A percentile compares a stretch with the other conserved stretches of the same genome.
phyloP scores from a whole-genome alignment of 2,888 invertebrate genomes.

The Cryptocephalus primarius region DNA sequence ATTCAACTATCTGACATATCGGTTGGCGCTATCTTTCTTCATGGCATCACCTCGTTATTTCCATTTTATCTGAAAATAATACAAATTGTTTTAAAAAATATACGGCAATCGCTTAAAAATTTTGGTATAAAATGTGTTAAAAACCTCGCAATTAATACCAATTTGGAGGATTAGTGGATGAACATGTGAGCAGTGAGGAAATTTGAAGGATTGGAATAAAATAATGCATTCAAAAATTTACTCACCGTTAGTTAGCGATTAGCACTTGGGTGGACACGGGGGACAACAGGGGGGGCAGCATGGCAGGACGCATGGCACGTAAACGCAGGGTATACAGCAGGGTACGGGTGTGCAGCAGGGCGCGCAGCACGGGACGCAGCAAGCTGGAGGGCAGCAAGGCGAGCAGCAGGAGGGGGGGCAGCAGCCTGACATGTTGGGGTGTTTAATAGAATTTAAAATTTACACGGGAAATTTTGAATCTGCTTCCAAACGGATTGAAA shows the following conservation, averaged over 20 bases:
- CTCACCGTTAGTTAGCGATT: no score
- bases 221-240: no score
- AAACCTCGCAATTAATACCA: no score
- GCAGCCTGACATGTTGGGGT: constrained; percentile 11
- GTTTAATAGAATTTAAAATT: not conserved
- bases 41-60: no score
- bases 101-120: no score
- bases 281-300: constrained; percentile 10
- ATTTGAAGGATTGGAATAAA: not conserved
- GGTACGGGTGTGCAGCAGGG: constrained; percentile 5
- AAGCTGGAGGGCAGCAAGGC: constrained; percentile 16
- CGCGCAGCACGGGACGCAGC: constrained; percentile 15
- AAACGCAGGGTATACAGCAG: constrained; percentile 12
- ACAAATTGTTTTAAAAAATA: no score
- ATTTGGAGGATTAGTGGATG: no score
- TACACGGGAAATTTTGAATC: not conserved
- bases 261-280: constrained; percentile 8
- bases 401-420: constrained; percentile 17
- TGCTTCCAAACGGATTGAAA: no score
- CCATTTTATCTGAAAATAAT: no score
- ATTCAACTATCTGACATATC: no score
- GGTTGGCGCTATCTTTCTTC: no score
- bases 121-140: no score
- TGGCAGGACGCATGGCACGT: constrained; percentile 15
- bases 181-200: not conserved